phyloP scores from a whole-genome alignment of 2,888 invertebrate species.

The Drosophila niveifrons region DNA sequence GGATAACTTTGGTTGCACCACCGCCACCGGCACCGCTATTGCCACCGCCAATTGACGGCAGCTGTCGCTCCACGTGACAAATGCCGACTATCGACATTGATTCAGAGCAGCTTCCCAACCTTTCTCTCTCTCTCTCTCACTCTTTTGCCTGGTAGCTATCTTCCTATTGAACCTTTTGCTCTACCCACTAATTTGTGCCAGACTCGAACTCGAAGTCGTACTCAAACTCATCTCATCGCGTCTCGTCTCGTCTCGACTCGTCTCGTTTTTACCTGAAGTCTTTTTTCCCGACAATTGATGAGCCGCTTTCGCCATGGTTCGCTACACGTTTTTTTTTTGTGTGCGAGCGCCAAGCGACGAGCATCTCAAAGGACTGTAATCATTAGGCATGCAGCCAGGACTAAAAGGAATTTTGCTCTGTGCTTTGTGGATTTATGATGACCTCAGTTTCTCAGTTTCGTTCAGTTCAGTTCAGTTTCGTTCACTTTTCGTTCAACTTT shows the following conservation, averaged over 20 bases:
- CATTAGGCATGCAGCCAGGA: conserved; percentile 44
- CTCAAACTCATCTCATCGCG: background rate
- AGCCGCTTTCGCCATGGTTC: conserved; percentile 24
- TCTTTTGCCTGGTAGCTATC: conserved; percentile 3
- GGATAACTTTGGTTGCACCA: conserved; percentile 49
- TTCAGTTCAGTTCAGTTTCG: conserved; percentile 17
- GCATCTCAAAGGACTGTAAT: conserved; percentile 46
- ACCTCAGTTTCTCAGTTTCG: conserved; percentile 12
- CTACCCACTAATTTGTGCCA: conserved; percentile 57
- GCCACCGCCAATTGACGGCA: conserved; percentile 41
- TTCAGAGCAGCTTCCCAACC: conserved; percentile 2
- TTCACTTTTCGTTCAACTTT: conserved; percentile 29
- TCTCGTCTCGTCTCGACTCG: background rate
- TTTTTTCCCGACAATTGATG: conserved; percentile 47
- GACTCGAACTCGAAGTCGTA: background rate
- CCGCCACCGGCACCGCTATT: conserved; percentile 12
- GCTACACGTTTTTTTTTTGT: background rate
- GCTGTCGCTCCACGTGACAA: conserved; percentile 71
- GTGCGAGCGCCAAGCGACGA: background rate
- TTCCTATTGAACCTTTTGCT: conserved; percentile 16
- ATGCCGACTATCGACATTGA: conserved; percentile 67
- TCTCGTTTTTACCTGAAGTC: conserved; percentile 28
- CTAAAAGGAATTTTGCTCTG: conserved; percentile 10
- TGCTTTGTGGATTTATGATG: conserved; percentile 55
- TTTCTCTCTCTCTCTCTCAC: background rate